These are phyloP conservation scores for Odontocerum albicorne DNA, from an alignment of 2,888 invertebrate species.

Conservation along the genomic window DNA sequence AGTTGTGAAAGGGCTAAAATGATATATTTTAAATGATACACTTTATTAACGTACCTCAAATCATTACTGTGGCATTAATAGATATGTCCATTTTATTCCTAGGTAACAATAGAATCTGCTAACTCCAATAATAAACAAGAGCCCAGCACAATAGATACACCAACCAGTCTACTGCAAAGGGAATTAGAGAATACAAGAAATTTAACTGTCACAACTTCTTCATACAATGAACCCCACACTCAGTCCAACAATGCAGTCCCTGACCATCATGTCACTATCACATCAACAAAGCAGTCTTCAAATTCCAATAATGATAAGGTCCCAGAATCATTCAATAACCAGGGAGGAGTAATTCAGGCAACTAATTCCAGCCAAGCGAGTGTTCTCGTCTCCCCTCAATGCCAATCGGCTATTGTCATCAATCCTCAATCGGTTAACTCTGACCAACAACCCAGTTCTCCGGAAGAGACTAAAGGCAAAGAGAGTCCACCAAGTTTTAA, in stretches of 20 bases:
- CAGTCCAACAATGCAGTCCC: constrained; percentile 14
- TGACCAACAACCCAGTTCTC: constrained; percentile 4
- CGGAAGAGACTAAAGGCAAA: constrained; percentile 32
- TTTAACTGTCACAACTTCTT: constrained; percentile 31
- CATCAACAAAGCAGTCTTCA: constrained; percentile 24
- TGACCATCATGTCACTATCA: constrained; percentile 33
- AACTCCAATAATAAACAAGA: constrained; percentile 26
- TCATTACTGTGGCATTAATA: no score
- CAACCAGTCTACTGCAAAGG: constrained; percentile 32
- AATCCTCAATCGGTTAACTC: constrained; percentile 29
- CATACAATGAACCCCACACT: constrained; percentile 25
- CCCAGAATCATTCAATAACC: constrained; percentile 12
- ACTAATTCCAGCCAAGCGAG: constrained; percentile 25
- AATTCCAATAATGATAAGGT: constrained; percentile 10
- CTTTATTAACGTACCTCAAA: no score
- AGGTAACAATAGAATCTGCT: constrained; percentile 29
- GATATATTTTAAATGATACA: no score
- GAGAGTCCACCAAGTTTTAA: constrained; percentile 42
- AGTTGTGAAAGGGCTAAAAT: no score
- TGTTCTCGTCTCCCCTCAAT: constrained; percentile 30
- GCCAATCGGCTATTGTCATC: constrained; percentile 31
- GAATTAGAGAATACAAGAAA: constrained; percentile 34
- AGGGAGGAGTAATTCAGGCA: constrained; percentile 28
- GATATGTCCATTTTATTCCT: constrained; percentile 7
- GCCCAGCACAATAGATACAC: constrained; percentile 20